Conservation (phyloP, 53 echinoderm and acorn worm genomes). For the Stichopus horrens region DNA sequence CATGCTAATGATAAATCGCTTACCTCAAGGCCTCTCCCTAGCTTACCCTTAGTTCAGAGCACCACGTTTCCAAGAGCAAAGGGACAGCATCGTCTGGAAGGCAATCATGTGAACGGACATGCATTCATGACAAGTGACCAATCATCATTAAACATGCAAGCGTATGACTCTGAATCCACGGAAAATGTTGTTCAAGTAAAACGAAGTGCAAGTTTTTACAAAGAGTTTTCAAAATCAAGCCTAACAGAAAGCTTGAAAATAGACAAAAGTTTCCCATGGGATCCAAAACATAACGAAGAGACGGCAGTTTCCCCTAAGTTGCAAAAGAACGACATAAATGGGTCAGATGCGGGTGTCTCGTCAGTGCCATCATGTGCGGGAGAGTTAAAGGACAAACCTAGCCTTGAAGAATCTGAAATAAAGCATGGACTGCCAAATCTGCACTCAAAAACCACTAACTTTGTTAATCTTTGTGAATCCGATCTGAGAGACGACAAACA, state of each 20-base stretch:
- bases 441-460: no score
- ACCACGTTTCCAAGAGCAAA: neutral
- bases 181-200: neutral
- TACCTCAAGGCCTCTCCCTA: neutral
- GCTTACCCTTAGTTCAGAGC: neutral
- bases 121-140: neutral
- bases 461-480: no score
- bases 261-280: neutral
- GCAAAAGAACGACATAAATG: neutral
- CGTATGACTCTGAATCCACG: neutral
- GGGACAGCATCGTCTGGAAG: neutral
- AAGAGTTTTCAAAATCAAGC: conserved; percentile 27
- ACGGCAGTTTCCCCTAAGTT: neutral
- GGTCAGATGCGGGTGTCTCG: no score
- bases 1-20: neutral
- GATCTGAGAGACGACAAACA: no score
- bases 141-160: neutral
- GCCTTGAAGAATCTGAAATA: no score
- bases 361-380: no score
- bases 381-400: no score
- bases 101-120: neutral
- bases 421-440: no score
- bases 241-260: neutral
- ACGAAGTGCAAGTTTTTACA: neutral
- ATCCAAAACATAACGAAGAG: neutral